Evolutionary conservation across 2,113 vertebrate genomes (phyloP).

Genomic region (Poecilia latipinna): DNA sequence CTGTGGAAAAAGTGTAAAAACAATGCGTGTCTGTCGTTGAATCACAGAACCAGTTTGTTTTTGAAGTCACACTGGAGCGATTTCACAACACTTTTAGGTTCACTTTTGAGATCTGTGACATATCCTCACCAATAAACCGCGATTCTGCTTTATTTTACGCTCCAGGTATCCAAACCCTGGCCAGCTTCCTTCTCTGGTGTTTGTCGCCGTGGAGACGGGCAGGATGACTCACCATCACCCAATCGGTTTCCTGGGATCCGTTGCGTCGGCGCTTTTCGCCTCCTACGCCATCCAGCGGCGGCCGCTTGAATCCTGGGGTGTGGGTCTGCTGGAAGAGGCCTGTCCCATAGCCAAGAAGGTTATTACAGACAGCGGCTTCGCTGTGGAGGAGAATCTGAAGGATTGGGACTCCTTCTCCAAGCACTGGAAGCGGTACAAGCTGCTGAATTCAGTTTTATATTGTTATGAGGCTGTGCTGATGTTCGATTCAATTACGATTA

Average conservation of each 20-base stretch:
- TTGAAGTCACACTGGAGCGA: too few species aligned
- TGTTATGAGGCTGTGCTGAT: neutral
- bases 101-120: too few species aligned
- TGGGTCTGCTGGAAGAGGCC: constrained; percentile 79
- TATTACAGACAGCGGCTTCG: constrained; percentile 59
- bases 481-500: too few species aligned
- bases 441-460: neutral
- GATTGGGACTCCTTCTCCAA: constrained; percentile 84
- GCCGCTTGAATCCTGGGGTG: constrained; percentile 81
- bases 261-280: constrained; percentile 83
- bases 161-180: constrained; percentile 79
- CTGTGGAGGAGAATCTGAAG: constrained; percentile 72
- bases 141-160: neutral
- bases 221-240: constrained; percentile 88
- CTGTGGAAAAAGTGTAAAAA: too few species aligned
- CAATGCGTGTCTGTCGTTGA: too few species aligned
- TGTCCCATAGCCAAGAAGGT: constrained; percentile 81
- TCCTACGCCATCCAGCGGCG: constrained; percentile 79
- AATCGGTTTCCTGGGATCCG: constrained; percentile 82
- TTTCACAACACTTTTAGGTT: too few species aligned
- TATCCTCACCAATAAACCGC: neutral
- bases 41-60: too few species aligned
- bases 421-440: constrained; percentile 82
- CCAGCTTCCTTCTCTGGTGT: constrained; percentile 79
- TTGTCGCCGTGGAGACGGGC: constrained; percentile 82